Evolutionary conservation across 2,888 invertebrate species (phyloP).

Genomic region (Lasioglossum leucozonium): DNA sequence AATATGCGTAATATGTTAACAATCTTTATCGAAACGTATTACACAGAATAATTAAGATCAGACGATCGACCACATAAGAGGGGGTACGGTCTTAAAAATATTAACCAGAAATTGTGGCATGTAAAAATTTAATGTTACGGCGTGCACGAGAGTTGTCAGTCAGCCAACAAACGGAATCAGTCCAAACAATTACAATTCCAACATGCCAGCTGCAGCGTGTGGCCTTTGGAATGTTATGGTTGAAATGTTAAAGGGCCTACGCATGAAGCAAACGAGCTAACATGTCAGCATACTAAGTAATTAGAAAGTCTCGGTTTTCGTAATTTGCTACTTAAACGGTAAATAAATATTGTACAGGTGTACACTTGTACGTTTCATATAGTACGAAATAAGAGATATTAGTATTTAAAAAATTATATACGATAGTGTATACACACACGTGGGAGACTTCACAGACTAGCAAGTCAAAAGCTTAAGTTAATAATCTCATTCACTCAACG

Average conservation of each 20-base stretch:
- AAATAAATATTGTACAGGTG: background rate
- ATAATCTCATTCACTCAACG: constrained; percentile 19
- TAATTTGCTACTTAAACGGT: background rate
- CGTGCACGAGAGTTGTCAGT: background rate
- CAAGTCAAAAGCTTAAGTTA: background rate
- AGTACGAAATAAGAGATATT: background rate
- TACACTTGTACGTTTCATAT: background rate
- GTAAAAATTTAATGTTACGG: background rate
- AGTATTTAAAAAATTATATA: background rate
- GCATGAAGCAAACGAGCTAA: background rate
- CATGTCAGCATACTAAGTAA: background rate
- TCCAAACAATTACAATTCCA: background rate
- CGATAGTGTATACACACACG: too few species aligned
- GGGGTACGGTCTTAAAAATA: background rate
- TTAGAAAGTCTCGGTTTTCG: background rate
- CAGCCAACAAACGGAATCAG: background rate
- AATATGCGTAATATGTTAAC: too few species aligned
- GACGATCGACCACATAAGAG: too few species aligned
- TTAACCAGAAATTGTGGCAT: background rate
- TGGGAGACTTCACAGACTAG: background rate
- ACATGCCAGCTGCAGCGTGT: constrained; percentile 19
- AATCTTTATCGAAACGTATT: too few species aligned
- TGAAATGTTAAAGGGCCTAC: constrained; percentile 41
- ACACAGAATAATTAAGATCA: background rate
- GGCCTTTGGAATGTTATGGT: constrained; percentile 38